A percentile compares a stretch with the other conserved stretches of the same genome.
Conservation (phyloP, 2,797 vertebrate species). For the Chanos chanos region DNA sequence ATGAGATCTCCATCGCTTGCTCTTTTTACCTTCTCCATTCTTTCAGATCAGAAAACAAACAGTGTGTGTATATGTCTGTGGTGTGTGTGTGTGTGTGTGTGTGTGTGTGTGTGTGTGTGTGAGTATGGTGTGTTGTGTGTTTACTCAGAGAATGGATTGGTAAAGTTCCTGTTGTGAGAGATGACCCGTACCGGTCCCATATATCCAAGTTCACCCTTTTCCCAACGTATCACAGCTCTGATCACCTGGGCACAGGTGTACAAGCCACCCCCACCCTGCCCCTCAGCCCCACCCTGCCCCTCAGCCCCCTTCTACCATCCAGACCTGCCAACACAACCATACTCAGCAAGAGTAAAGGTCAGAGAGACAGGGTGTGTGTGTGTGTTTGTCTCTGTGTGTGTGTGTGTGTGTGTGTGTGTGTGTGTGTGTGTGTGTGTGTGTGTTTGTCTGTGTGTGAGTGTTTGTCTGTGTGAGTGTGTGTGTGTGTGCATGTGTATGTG, state of each 20-base stretch:
- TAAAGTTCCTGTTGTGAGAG: slow-evolving; percentile 52
- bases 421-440: background rate
- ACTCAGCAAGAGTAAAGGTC: slow-evolving; percentile 72
- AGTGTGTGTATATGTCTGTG: background rate
- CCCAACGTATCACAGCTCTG: slow-evolving; percentile 64
- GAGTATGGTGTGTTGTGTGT: slow-evolving; percentile 5
- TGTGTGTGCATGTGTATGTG: background rate
- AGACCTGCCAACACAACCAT: slow-evolving; percentile 56
- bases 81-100: background rate
- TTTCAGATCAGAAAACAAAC: too few species aligned
- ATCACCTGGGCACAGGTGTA: slow-evolving; percentile 52
- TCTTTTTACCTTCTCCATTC: too few species aligned
- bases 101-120: background rate
- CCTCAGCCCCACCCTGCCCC: slow-evolving; percentile 60
- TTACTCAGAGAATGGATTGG: slow-evolving; percentile 58
- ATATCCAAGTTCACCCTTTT: slow-evolving; percentile 70
- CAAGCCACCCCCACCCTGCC: slow-evolving; percentile 48
- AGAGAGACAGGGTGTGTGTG: slow-evolving; percentile 7
- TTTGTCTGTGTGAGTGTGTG: background rate
- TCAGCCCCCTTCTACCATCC: slow-evolving; percentile 57
- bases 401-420: too few species aligned
- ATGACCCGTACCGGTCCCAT: slow-evolving; percentile 79
- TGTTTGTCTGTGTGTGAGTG: background rate
- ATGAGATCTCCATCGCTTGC: too few species aligned
- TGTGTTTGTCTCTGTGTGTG: background rate